These are phyloP conservation scores for Oryzias javanicus DNA, from an alignment of 2,113 vertebrate species.

Conservation along the genomic window DNA sequence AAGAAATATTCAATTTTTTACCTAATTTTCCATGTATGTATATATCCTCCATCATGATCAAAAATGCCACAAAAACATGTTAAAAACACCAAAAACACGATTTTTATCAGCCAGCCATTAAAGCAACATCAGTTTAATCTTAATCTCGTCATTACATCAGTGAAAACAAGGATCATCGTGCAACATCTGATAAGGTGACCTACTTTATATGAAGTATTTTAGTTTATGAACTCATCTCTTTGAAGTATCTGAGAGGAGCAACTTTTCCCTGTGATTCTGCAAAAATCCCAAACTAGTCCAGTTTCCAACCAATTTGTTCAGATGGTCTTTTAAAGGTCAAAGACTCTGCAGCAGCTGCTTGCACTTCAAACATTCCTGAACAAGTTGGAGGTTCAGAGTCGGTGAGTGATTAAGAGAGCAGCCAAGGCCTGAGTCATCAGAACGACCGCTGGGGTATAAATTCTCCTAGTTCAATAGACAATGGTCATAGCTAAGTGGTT, in stretches of 20 bases:
- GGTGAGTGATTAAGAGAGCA: slow-evolving; percentile 42
- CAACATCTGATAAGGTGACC: too few relatives aligned
- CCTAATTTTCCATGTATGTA: too few relatives aligned
- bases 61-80: too few relatives aligned
- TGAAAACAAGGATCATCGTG: too few relatives aligned
- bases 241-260: slow-evolving; percentile 1
- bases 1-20: too few relatives aligned
- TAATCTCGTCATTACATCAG: too few relatives aligned
- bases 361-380: slow-evolving; percentile 20
- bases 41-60: too few relatives aligned
- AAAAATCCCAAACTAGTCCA: slow-evolving; percentile 17
- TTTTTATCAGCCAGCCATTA: too few relatives aligned
- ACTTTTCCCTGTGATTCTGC: slow-evolving; percentile 30
- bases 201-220: too few relatives aligned
- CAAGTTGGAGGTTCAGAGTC: slow-evolving; percentile 30
- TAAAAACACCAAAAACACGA: too few relatives aligned
- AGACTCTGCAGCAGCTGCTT: slow-evolving; percentile 34
- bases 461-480: slow-evolving; percentile 33
- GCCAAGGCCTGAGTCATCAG: slow-evolving; percentile 26
- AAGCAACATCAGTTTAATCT: too few relatives aligned
- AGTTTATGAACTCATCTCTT: slow-evolving; percentile 6
- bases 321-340: slow-evolving; percentile 16
- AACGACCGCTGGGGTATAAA: slow-evolving; percentile 39
- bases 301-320: slow-evolving; percentile 23
- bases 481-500: slow-evolving; percentile 40